Conservation (phyloP, 2,888 invertebrate genomes). For the Arge pagana region DNA sequence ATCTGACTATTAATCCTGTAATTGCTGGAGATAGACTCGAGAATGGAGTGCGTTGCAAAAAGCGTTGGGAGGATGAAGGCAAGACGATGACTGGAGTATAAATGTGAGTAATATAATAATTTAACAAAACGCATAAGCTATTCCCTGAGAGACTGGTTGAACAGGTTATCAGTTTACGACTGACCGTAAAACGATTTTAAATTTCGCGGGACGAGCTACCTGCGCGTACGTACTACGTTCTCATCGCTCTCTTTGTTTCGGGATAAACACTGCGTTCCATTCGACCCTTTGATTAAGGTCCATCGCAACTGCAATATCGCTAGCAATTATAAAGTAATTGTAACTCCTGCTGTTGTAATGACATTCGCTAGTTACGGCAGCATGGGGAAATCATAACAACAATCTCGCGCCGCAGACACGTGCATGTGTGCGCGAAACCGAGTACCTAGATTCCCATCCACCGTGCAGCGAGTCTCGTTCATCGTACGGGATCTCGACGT, state of each 20-base stretch:
- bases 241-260: background rate
- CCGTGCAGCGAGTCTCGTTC: too few relatives aligned
- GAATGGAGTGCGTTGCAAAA: background rate
- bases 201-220: constrained; percentile 48
- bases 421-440: too few relatives aligned
- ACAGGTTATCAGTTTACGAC: constrained; percentile 55
- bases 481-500: too few relatives aligned
- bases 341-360: constrained; percentile 28
- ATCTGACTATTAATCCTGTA: too few relatives aligned
- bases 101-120: constrained; percentile 36
- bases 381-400: constrained; percentile 15
- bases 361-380: constrained; percentile 11
- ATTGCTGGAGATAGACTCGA: too few relatives aligned
- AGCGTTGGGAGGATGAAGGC: background rate
- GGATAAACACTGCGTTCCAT: constrained; percentile 11
- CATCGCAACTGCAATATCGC: constrained; percentile 27
- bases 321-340: constrained; percentile 31
- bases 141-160: constrained; percentile 48
- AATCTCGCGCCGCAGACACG: constrained; percentile 2
- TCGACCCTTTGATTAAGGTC: constrained; percentile 28
- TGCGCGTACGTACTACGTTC: background rate
- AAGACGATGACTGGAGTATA: constrained; percentile 24
- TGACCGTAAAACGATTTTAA: constrained; percentile 53
- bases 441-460: too few relatives aligned
- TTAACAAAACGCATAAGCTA: constrained; percentile 40